These are phyloP conservation scores for Antheraea mylitta DNA, from an alignment of 1,140 invertebrate genomes.

Conservation along the genomic window DNA sequence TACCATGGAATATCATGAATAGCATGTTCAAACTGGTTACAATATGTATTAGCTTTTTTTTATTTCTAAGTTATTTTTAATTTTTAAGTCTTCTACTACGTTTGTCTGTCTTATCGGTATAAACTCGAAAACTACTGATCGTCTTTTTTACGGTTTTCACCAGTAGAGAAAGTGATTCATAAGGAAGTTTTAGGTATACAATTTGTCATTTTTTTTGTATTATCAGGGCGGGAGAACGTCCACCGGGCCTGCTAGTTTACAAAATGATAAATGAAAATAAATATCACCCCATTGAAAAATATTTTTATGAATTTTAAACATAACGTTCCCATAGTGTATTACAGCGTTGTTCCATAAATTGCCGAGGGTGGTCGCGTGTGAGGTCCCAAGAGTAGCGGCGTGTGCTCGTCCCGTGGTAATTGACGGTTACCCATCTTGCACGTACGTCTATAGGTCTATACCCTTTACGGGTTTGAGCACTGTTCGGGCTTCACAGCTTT, in stretches of 20 bases:
- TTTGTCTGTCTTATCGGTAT: too few species aligned
- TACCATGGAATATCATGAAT: too few species aligned
- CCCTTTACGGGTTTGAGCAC: constrained; percentile 23
- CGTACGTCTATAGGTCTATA: constrained; percentile 6
- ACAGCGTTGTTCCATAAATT: constrained; percentile 53
- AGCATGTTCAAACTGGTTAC: too few species aligned
- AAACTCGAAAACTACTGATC: too few species aligned
- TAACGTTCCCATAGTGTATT: constrained; percentile 14
- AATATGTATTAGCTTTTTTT: too few species aligned
- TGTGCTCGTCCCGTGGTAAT: constrained; percentile 55
- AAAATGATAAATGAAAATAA: background rate
- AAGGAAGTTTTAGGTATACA: too few species aligned
- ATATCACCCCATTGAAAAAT: constrained; percentile 17
- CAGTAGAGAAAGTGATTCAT: too few species aligned
- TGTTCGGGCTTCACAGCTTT: constrained; percentile 54
- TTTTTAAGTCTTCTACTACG: too few species aligned
- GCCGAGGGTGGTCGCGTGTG: constrained; percentile 60
- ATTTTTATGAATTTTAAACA: constrained; percentile 29
- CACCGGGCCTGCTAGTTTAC: background rate
- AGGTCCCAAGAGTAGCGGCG: constrained; percentile 58
- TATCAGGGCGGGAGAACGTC: too few species aligned
- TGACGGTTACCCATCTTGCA: constrained; percentile 42
- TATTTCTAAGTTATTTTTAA: too few species aligned
- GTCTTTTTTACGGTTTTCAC: too few species aligned
- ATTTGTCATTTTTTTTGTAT: too few species aligned